Percentiles rank a stretch among this genome's conserved stretches.
phyloP scores from a whole-genome alignment of 2,113 vertebrate species.

The Sylvilagus bachmani region DNA sequence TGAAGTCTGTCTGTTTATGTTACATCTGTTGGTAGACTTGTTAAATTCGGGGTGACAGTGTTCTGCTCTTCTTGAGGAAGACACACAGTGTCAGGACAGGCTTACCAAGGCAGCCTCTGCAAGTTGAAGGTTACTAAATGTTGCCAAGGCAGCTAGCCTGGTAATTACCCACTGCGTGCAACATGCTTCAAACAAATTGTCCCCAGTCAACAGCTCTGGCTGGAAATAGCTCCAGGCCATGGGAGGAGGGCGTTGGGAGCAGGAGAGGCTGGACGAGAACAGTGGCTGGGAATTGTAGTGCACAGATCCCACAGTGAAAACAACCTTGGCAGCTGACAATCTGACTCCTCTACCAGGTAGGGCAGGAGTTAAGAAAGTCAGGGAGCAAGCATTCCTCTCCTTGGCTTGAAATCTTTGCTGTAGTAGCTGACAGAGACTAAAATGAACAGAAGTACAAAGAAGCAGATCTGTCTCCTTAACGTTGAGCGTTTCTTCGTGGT shows the following conservation, averaged over 20 bases:
- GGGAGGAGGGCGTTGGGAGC: not conserved
- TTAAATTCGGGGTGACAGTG: not conserved
- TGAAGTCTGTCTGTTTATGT: not conserved
- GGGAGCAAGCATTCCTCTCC: not conserved
- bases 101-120: not conserved
- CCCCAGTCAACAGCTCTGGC: not conserved
- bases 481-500: no score
- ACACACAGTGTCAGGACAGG: not conserved
- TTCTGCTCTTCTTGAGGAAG: not conserved
- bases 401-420: not conserved
- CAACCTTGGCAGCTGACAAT: not conserved
- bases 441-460: not conserved
- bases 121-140: not conserved
- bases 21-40: not conserved
- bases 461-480: no score
- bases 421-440: not conserved
- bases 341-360: not conserved
- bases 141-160: slow-evolving; percentile 2
- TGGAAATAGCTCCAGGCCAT: not conserved
- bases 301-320: not conserved
- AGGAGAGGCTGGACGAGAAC: not conserved
- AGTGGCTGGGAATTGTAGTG: not conserved
- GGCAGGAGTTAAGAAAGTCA: not conserved
- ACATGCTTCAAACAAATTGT: slow-evolving; percentile 48
- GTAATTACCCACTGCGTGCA: slow-evolving; percentile 40